Evolutionary conservation across 2,888 invertebrate genomes (phyloP), one percentile per base, ranked within the genome.

Genomic region (Ceriagrion tenellum): DNA sequence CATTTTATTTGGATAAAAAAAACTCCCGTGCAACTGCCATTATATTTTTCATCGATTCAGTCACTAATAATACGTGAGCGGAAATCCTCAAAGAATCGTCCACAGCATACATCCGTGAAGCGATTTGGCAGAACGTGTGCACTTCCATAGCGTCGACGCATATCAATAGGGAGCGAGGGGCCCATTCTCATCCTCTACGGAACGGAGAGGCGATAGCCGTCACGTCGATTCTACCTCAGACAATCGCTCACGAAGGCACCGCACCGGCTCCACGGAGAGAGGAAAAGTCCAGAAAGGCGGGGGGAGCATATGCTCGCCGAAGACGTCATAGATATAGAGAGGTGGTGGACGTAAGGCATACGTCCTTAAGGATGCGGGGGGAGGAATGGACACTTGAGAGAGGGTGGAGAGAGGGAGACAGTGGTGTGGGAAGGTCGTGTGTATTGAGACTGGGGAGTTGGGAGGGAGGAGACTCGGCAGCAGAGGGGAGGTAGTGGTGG

Each of bases 261-360:
- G 2, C 81, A 8, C 81, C 16, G 81, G 30, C 30, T 16, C 30
- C 81, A 18, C 13, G 26, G 35, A 81, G 30, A 69, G n/a, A 69
- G 69, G 69, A 69, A 47, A 69, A 69, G 69, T 69, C 69, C 69
- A 69, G 69, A 81, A 81, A 81, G 81, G 81, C 16, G 13, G 81
- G 26, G 26, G 81, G 81, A 69, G 23, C 23, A 81, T 35, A 81
- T 81, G 81, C 81, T 35, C 35, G 81, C 30, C 26, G 35, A 81
- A 81, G 81, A 81, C 81, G 81, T 81, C 81, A 69, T 69, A 12
- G 69, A 69, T 69, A 35, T 81, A 30, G 81, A 81, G 30, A 69
- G n/a, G 69, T 47, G 69, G 81, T 35, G 81, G 81, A 81, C 12
- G 81, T 18, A 81, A 16, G 81, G 81, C 81, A 35, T 35, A 35